These are phyloP conservation scores for Aspidiotus destructor DNA, from an alignment of 2,888 invertebrate species.

Conservation along the genomic window DNA sequence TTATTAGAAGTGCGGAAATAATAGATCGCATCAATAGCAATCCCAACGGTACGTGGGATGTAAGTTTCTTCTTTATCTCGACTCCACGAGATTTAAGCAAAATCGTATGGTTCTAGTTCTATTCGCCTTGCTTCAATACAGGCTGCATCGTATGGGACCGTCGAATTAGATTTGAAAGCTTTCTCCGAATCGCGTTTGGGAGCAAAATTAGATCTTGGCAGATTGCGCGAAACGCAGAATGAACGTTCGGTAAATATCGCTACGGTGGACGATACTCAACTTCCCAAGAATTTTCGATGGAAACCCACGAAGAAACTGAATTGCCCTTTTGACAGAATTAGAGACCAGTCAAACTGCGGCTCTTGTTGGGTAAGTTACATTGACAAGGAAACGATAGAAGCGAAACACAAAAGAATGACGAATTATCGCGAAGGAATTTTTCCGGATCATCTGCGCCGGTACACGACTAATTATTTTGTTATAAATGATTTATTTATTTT, in stretches of 20 bases:
- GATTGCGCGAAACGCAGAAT: background rate
- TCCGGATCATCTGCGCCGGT: background rate
- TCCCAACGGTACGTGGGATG: too few species aligned
- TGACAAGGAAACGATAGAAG: too few species aligned
- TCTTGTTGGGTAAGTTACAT: slow-evolving; percentile 58
- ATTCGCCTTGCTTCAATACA: background rate
- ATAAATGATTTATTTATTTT: background rate
- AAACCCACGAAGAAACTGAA: slow-evolving; percentile 63
- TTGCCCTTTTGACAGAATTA: slow-evolving; percentile 69
- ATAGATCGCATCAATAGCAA: too few species aligned
- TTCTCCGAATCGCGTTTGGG: background rate
- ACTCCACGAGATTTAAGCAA: too few species aligned
- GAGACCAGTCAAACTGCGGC: slow-evolving; percentile 83
- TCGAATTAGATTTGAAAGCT: background rate
- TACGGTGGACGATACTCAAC: background rate
- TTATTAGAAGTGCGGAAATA: too few species aligned
- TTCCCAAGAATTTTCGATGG: background rate
- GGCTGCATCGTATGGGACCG: slow-evolving; percentile 11
- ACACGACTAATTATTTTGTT: background rate
- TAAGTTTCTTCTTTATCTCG: too few species aligned
- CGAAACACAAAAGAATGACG: too few species aligned
- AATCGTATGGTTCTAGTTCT: too few species aligned
- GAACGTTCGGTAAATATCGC: background rate
- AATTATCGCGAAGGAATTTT: too few species aligned
- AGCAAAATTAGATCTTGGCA: background rate